Evolutionary conservation across 2,797 vertebrate species (phyloP), one percentile per base, ranked within the genome.

Genomic region (Garrulus glandarius): DNA sequence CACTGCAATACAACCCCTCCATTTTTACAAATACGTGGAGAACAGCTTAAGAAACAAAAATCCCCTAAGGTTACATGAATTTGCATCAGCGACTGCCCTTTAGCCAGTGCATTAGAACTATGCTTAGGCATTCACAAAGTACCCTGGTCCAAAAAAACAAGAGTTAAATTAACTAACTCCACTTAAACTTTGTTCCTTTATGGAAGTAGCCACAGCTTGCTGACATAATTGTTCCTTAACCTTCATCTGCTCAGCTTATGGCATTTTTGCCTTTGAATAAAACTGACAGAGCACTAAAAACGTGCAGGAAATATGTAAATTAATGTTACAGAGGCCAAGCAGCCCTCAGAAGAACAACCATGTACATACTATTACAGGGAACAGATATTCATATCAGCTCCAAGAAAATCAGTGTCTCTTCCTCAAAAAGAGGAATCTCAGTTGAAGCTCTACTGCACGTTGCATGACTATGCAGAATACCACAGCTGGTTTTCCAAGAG

Each of bases 31-130:
- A 13, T 2, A 15, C 9, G 27, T 0, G 1, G 39, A 46, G 27
- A 64, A 24, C 20, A 65, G 43, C 7, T 11, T 6, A 61, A 30
- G 2, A 46, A 50, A 67, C 34, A 83, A 72, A 69, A 71, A 1
- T 3, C 36, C 64, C 36, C 34, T 13, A 15, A 64, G 22, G 43
- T 83, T 96, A 56, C 87, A 65, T 1, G 0, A 53, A 69, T 26
- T 92, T 94, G 93, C 96, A 95, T 93, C 92, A 92, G 79, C 56
- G 87, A 11, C n/a, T 84, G 83, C 70, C 47, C 83, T 93, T 95
- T 56, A 95, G 57, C 32, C 80, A 82, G 16, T 3, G 16, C 39
- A 34, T 20, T 24, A 52, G 12, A 76, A 37, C 36, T 26, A 5
- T 6, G 49, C 64, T 64, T 32, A 27, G 5, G 69, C 29, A 52